phyloP scores from a whole-genome alignment of 1,140 invertebrate species.

The Lycorma delicatula region DNA sequence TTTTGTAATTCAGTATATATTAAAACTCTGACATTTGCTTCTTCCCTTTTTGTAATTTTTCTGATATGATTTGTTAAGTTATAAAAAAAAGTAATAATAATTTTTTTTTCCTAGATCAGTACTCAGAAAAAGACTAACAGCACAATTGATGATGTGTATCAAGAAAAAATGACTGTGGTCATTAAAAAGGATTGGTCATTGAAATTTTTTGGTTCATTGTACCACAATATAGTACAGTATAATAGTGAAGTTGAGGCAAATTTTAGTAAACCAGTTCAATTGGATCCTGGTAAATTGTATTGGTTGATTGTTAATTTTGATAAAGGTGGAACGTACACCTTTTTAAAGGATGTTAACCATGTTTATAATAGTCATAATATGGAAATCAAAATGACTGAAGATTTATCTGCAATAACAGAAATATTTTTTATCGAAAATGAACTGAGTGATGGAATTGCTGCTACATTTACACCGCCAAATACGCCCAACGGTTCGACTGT shows the following conservation, averaged over 20 bases:
- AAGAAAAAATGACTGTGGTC: slow-evolving; percentile 12
- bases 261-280: slow-evolving; percentile 5
- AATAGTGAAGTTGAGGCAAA: not conserved
- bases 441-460: no score
- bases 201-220: slow-evolving; percentile 12
- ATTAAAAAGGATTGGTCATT: slow-evolving; percentile 16
- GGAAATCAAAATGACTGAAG: not conserved
- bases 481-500: no score
- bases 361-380: slow-evolving; percentile 1
- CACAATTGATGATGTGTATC: no score
- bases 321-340: slow-evolving; percentile 4
- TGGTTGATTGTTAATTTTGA: slow-evolving; percentile 16
- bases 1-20: not conserved
- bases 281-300: slow-evolving; percentile 10
- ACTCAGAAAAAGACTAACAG: slow-evolving; percentile 7
- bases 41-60: no score
- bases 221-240: not conserved
- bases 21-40: no score
- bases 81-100: no score
- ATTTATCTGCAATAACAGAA: slow-evolving; percentile 15
- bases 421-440: slow-evolving; percentile 8
- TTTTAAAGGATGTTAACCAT: slow-evolving; percentile 2
- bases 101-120: slow-evolving; percentile 1
- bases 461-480: no score
- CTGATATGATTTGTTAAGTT: no score